Conservation (phyloP, 2,113 vertebrate species). For the Amphiprion ocellaris region DNA sequence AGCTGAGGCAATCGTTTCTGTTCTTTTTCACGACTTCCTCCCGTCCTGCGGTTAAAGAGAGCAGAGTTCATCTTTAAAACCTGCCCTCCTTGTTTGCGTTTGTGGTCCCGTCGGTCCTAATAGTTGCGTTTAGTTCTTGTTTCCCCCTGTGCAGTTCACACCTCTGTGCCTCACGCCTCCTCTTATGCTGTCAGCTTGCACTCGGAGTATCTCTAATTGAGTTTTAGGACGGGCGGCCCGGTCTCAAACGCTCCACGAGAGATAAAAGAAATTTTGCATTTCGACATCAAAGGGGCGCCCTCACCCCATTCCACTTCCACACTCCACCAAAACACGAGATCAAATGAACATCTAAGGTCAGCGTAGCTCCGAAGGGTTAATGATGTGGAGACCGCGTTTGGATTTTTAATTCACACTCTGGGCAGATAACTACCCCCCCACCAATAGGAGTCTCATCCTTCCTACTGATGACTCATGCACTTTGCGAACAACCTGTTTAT, state of each 20-base stretch:
- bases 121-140: constrained; percentile 33
- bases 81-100: constrained; percentile 38
- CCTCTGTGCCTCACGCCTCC: constrained; percentile 66
- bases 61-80: constrained; percentile 8
- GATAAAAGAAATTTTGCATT: constrained; percentile 74
- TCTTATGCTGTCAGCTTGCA: constrained; percentile 59
- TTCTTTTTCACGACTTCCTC: not conserved
- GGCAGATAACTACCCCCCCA: constrained; percentile 32
- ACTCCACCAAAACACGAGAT: constrained; percentile 52
- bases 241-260: constrained; percentile 61
- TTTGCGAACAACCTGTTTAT: constrained; percentile 57
- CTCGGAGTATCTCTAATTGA: constrained; percentile 62
- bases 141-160: constrained; percentile 25
- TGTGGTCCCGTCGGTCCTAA: constrained; percentile 40
- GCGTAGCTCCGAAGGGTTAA: constrained; percentile 68
- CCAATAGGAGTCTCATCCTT: constrained; percentile 22
- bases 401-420: constrained; percentile 64
- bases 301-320: not conserved
- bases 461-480: constrained; percentile 40
- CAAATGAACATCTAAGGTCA: constrained; percentile 72
- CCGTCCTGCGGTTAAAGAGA: constrained; percentile 4
- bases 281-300: constrained; percentile 64
- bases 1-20: not conserved
- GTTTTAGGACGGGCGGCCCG: constrained; percentile 61
- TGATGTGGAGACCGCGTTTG: constrained; percentile 32